phyloP scores from a whole-genome alignment of 2,113 vertebrate genomes.

The Psittacara wagleri region DNA sequence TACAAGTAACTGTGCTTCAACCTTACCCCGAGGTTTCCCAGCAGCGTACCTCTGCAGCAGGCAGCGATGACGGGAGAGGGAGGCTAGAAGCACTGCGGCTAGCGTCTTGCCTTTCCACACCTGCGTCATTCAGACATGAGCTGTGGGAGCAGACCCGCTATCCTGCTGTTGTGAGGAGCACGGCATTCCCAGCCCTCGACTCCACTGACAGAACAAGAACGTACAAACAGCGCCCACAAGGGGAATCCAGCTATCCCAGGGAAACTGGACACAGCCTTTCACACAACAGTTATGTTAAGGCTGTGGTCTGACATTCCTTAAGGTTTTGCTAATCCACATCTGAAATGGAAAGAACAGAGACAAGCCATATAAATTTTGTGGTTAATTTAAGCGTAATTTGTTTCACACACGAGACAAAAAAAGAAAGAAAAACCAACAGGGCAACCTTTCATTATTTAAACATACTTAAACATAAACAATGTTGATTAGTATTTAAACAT shows the following conservation, averaged over 20 bases:
- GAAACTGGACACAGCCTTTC: not conserved
- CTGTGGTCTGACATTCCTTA: not conserved
- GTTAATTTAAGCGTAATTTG: not conserved
- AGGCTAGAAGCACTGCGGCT: rapidly evolving
- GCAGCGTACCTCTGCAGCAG: not conserved
- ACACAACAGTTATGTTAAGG: rapidly evolving
- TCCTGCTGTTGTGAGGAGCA: rapidly evolving
- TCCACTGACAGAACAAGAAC: too few relatives aligned
- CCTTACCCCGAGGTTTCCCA: not conserved
- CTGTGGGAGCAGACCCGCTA: not conserved
- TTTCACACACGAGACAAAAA: not conserved
- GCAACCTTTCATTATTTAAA: not conserved
- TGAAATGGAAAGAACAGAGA: not conserved
- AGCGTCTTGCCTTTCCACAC: rapidly evolving
- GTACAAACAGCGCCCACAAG: rapidly evolving
- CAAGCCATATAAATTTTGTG: not conserved
- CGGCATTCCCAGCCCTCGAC: rapidly evolving
- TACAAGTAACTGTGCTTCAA: too few relatives aligned
- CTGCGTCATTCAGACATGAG: rapidly evolving
- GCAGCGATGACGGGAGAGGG: not conserved
- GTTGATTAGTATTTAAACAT: not conserved
- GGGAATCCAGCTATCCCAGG: not conserved
- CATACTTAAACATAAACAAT: not conserved
- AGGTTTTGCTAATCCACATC: not conserved
- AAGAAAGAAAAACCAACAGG: not conserved